Evolutionary conservation across 2,797 vertebrate species (phyloP).

Genomic region (Kryptolebias ocellatus): DNA sequence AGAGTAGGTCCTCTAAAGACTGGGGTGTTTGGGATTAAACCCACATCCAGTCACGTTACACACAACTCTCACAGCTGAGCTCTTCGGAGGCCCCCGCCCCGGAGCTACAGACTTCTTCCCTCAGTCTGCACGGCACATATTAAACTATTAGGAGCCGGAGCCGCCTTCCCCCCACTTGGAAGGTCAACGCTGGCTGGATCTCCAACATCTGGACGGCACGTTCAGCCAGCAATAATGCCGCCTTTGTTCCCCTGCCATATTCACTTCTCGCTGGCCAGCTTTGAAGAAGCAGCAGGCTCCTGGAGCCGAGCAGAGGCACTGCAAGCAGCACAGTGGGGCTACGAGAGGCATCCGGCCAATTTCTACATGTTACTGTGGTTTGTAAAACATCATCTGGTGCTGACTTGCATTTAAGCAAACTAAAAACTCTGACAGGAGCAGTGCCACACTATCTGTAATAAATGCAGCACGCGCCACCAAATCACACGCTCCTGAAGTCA

Average conservation of each 20-base stretch:
- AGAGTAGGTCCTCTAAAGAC: slow-evolving; percentile 19
- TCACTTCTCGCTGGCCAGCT: slow-evolving; percentile 75
- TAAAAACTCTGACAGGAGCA: slow-evolving; percentile 26
- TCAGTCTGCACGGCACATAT: slow-evolving; percentile 61
- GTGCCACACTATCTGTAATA: slow-evolving; percentile 6
- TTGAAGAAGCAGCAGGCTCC: slow-evolving; percentile 76
- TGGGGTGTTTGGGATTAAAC: slow-evolving; percentile 46
- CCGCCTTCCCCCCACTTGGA: slow-evolving; percentile 56
- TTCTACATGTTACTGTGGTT: slow-evolving; percentile 57
- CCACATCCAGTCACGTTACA: slow-evolving; percentile 46
- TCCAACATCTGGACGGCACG: slow-evolving; percentile 88
- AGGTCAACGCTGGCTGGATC: slow-evolving; percentile 74
- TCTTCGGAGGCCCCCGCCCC: slow-evolving; percentile 38
- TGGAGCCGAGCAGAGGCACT: slow-evolving; percentile 64
- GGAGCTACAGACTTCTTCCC: slow-evolving; percentile 37
- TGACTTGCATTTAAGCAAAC: slow-evolving; percentile 30
- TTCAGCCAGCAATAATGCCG: slow-evolving; percentile 77
- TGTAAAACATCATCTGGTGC: slow-evolving; percentile 53
- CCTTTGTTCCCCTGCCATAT: slow-evolving; percentile 82
- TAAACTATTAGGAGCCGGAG: slow-evolving; percentile 75
- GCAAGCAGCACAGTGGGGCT: slow-evolving; percentile 58
- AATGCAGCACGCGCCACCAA: slow-evolving; percentile 8
- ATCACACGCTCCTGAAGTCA: background rate
- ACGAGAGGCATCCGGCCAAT: slow-evolving; percentile 50
- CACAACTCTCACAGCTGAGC: slow-evolving; percentile 45